Evolutionary conservation across 64 coral and sea anemone genomes (phyloP), one percentile per base, ranked within the genome.

Genomic region (Dendronephthya gigantea): DNA sequence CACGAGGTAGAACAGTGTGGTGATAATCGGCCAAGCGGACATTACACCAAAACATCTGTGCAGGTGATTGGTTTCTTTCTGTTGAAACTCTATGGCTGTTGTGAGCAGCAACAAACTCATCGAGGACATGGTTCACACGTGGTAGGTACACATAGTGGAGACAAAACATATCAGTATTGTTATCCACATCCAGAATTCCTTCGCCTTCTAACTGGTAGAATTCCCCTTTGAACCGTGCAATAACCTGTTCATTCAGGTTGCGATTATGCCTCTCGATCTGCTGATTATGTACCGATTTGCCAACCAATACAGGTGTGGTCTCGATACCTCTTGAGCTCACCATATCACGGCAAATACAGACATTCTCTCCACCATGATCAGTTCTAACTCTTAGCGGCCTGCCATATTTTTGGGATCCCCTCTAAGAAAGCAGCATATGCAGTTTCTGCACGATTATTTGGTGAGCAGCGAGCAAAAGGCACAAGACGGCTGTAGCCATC

Each of bases 121-220:
- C 8, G 17, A 86, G 38, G 83, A 23, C 48, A 28, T 83, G 15
- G 58, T 91, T 91, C 2, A 87, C 12, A 12, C 90, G 23, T n/a
- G 85, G 90, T 39, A 87, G 39, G 30, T 91, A 87, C 45, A 91
- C 58, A 28, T 50, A 83, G 38, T 87, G 90, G 2, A 87, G 81
- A 39, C 85, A 91, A 66, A 91, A 91, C 17, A 91, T 27, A 41
- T 87, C 85, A 4, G 90, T 91, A 2, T 91, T 58, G 74, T 91
- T 87, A 22, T 68, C 16, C 83, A 85, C 50, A 69, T 91, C 85
- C 7, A 84, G 55, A 36, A 83, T 31, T 3, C 85, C 90, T 38
- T 91, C 79, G 39, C 51, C 47, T 40, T 91, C 90, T 0, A 91
- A 81, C 31, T 91, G n/a, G 81, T 91, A 87, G 49, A 83, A 83